Base-by-base conservation (phyloP, 1,140 invertebrate species). In the Nasonia giraulti region DNA sequence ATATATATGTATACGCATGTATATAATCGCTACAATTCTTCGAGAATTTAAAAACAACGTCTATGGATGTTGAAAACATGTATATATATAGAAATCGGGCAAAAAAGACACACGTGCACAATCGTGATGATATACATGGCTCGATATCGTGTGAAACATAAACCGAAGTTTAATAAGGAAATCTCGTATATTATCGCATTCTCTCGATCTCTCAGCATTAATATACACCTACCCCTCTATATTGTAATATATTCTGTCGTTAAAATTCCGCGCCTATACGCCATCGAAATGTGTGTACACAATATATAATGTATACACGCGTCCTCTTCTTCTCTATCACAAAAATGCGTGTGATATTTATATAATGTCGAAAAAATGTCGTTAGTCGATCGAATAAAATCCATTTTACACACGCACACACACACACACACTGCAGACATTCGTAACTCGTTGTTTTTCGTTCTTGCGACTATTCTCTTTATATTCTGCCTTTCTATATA, bases 41-140 rank as follows among this genome's bases (percentile, higher is more conserved):
- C 84, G 77, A 88, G 86, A 86, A 89, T 91, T 91, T 88, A 89
- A 91, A 91, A 91, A 90, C 90, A 90, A 91, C 87, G 88, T 88
- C 87, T 90, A 91, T 90, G 81, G 87, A 89, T 87, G 87, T 88
- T 86, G 88, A 88, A 84, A 88, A 79, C 44, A 86, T 86, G 86
- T 89, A 87, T 90, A 23, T 90, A 23, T 23, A 88, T 90, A 90
- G 87, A 91, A 90, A 90, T 90, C 23, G 85, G 88, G 88, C 87
- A 89, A 90, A 88, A 88, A 88, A 82, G 44, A 87, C 80, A 80
- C 82, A 80, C 82, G 62, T 76, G 14, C 50, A 17, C 69, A 37
- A 37, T 37, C 33, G 47, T 31, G 31, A 81, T 33, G 17, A 71
- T 73, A 33, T 73, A 33, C 68, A 10, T 47, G 7, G 27, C 66